A percentile compares a stretch with the other conserved stretches of the same genome.
Conservation (phyloP, 2,113 vertebrate genomes). For the Dunckerocampus dactyliophorus region DNA sequence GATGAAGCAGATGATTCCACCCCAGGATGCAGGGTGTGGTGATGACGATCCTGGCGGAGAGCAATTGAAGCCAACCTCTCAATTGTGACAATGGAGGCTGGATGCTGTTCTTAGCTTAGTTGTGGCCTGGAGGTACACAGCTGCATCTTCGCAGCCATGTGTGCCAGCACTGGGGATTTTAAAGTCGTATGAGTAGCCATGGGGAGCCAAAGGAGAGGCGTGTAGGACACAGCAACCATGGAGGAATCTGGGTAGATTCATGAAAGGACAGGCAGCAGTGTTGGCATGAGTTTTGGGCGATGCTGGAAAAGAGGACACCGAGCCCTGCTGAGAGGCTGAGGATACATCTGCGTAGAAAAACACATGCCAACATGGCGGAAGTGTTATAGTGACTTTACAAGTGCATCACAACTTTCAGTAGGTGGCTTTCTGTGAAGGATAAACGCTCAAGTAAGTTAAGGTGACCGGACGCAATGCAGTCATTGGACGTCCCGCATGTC, state of each 20-base stretch:
- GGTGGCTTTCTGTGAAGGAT: neutral
- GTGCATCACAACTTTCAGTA: neutral
- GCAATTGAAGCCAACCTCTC: conserved; percentile 20
- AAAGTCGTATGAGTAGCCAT: conserved; percentile 17
- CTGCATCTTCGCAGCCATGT: conserved; percentile 18
- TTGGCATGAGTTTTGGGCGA: conserved; percentile 7
- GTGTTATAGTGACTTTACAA: neutral
- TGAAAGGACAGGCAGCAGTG: conserved; percentile 13
- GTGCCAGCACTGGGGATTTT: conserved; percentile 26
- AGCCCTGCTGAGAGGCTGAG: conserved; percentile 13
- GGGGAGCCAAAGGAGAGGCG: conserved; percentile 10
- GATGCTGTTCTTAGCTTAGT: conserved; percentile 23
- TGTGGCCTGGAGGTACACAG: conserved; percentile 21
- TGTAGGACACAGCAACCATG: conserved; percentile 16
- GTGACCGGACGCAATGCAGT: no score
- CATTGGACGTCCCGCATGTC: no score
- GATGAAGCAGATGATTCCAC: conserved; percentile 24
- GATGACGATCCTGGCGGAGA: conserved; percentile 22
- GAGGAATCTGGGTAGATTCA: conserved; percentile 19
- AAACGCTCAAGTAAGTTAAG: no score
- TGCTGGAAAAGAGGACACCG: neutral
- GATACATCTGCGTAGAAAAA: conserved; percentile 14
- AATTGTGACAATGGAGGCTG: conserved; percentile 11
- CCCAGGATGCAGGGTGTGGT: conserved; percentile 21
- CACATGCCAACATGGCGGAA: neutral